Conservation (phyloP, 2,797 vertebrate genomes). For the Pangasius djambal region DNA sequence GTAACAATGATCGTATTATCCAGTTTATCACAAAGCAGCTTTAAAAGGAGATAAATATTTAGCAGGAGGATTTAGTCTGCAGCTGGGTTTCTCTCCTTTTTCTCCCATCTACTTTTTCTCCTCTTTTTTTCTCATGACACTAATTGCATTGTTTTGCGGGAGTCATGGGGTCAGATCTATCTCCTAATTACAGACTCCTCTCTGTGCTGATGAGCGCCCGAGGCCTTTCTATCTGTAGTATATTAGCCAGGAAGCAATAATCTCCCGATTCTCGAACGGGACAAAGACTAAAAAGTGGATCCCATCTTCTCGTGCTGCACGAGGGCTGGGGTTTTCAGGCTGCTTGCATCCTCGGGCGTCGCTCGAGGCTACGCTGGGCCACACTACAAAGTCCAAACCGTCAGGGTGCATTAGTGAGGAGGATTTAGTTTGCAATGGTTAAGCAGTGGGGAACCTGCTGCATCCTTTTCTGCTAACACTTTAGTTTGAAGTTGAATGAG, state of each 20-base stretch:
- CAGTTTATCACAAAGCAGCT: background rate
- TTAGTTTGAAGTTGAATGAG: conserved; percentile 20
- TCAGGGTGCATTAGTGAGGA: conserved; percentile 30
- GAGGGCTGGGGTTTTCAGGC: conserved; percentile 24
- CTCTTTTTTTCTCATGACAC: conserved; percentile 32
- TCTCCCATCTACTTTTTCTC: conserved; percentile 11
- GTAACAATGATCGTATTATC: background rate
- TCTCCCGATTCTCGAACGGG: conserved; percentile 44
- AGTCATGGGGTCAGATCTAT: conserved; percentile 58
- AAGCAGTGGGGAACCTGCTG: conserved; percentile 30
- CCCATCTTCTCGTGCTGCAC: conserved; percentile 39
- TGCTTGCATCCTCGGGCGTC: conserved; percentile 22
- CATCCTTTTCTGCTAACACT: conserved; percentile 10
- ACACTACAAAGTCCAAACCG: conserved; percentile 32
- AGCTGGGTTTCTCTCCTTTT: background rate
- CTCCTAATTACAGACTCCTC: conserved; percentile 57
- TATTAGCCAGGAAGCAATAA: conserved; percentile 59
- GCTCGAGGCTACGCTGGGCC: conserved; percentile 33
- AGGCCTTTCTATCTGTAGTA: conserved; percentile 52
- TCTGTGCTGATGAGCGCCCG: conserved; percentile 44
- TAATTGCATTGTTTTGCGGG: conserved; percentile 50
- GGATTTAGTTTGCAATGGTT: conserved; percentile 35
- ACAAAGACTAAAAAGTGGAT: conserved; percentile 53
- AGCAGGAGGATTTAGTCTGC: conserved; percentile 1
- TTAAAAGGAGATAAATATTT: background rate